Evolutionary conservation across 2,797 vertebrate species (phyloP), one percentile per base, ranked within the genome.

Genomic region (Parauchenoglanis ngamensis): DNA sequence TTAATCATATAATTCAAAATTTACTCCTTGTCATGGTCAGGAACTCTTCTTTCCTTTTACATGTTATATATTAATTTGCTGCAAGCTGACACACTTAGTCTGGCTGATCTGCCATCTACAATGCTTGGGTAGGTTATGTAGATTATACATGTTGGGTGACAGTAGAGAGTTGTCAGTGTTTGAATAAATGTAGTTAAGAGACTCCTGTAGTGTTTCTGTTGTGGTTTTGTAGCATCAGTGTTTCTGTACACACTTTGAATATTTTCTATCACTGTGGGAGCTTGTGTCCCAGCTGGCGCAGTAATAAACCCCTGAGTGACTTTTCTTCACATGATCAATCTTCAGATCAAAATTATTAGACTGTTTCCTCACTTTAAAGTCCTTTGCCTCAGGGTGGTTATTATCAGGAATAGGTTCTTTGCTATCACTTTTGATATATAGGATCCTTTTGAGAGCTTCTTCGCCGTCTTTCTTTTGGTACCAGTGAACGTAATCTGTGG

Each of bases 221-320:
- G 40, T 46, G 70, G 44, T 44, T 73, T 21, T 73, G 10, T 25
- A 2, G 0, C 35, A 21, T 61, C 28, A 4, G n/a, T 12, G 85
- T 86, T 86, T 86, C 28, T 86, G 85, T 80, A n/a, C 31, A 21
- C 15, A 28, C 12, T 63, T 6, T 15, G 6, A 17, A 61, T 4
- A 8, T 28, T 1, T 57, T 25, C 46, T 80, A 23, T 85, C 49
- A 85, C 35, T 88, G 87, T 89, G 89, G 2, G 17, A 13, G 75
- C 23, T 8, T 3, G 0, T 2, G 0, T 3, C 77, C 88, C 90
- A 92, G 13, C 84, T 89, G 46, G 90, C 90, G 17, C 90, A 92
- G 65, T 90, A 91, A 79, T 91, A 92, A 13, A 70, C 49, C 17
- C 78, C 87, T 21, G 86, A 46, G 52, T 90, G 56, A 49, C 78